These are phyloP conservation scores for Apocheima hispidaria DNA, from an alignment of 2,888 invertebrate genomes.

Conservation along the genomic window DNA sequence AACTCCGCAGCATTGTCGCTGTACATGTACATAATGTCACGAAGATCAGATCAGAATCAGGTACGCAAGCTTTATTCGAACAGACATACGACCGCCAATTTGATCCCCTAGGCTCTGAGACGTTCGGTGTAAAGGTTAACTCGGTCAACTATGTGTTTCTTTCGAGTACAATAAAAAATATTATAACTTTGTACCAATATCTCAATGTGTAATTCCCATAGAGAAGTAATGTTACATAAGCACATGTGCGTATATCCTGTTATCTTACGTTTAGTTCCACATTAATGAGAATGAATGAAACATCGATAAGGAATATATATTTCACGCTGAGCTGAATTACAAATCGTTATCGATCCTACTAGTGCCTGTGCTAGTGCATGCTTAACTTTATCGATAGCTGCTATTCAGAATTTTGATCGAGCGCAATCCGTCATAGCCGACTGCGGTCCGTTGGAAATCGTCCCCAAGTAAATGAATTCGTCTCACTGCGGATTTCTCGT, in stretches of 20 bases:
- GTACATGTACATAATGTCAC: no score
- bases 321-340: slow-evolving; percentile 33
- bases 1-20: no score
- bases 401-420: slow-evolving; percentile 49
- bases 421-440: slow-evolving; percentile 66
- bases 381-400: slow-evolving; percentile 1
- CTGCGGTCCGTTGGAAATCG: slow-evolving; percentile 64
- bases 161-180: no score
- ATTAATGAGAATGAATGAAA: slow-evolving; percentile 7
- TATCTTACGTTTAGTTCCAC: slow-evolving; percentile 16
- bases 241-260: neutral
- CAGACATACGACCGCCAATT: no score
- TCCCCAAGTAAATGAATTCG: slow-evolving; percentile 69
- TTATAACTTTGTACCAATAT: no score
- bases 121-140: no score
- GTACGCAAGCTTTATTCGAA: no score
- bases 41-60: no score
- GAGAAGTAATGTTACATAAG: neutral
- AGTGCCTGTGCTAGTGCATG: slow-evolving; percentile 31
- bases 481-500: slow-evolving; percentile 50
- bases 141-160: no score
- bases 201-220: neutral
- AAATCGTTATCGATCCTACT: slow-evolving; percentile 16
- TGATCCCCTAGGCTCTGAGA: no score
- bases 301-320: neutral